Conservation (phyloP, 2,113 vertebrate genomes). For the Tinamus guttatus region DNA sequence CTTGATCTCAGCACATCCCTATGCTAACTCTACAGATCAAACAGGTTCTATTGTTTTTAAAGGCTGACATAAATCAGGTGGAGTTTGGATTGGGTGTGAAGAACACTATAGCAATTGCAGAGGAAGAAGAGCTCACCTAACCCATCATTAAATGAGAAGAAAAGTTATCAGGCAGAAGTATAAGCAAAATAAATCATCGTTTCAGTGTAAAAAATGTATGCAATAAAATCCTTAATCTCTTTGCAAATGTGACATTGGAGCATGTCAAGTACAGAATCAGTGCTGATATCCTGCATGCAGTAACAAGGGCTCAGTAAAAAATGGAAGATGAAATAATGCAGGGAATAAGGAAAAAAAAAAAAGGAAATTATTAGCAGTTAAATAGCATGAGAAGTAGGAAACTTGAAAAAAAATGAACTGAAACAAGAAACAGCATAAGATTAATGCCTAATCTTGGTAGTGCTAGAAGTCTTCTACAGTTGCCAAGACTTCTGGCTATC, state of each 20-base stretch:
- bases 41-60: background rate
- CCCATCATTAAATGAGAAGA: background rate
- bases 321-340: background rate
- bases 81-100: background rate
- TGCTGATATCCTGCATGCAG: background rate
- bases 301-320: background rate
- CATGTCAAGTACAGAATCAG: background rate
- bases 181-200: constrained; percentile 31
- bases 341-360: background rate
- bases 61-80: constrained; percentile 9
- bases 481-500: constrained; percentile 35
- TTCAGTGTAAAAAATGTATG: background rate
- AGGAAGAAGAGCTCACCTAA: background rate
- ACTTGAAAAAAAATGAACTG: constrained; percentile 49
- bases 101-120: background rate
- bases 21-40: background rate
- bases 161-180: constrained; percentile 4
- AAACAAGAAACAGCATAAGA: background rate
- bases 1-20: background rate
- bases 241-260: background rate
- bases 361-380: background rate
- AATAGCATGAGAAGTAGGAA: background rate
- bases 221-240: background rate
- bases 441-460: background rate
- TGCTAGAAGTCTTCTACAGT: background rate